Percentiles rank a stretch among this genome's conserved stretches.
Conservation (phyloP, 2,113 vertebrate genomes). For the Salvelinus namaycush region DNA sequence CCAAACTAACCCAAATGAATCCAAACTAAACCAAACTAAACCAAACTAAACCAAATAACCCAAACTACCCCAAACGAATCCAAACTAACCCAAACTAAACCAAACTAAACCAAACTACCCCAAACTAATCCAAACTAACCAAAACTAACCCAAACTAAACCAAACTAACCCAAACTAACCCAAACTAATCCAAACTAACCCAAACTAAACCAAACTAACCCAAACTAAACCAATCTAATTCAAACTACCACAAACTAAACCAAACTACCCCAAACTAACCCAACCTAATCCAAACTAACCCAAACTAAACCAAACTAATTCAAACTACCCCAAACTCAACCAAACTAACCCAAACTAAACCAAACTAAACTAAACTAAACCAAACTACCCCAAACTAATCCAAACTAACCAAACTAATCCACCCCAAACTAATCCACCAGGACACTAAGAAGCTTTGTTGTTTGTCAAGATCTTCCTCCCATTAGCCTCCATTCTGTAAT, state of each 20-base stretch:
- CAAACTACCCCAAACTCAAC: neutral
- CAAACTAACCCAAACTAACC: too few relatives aligned
- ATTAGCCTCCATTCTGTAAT: slow-evolving; percentile 37
- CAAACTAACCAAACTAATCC: neutral
- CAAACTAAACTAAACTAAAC: neutral
- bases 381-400: neutral
- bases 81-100: too few relatives aligned
- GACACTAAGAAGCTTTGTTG: slow-evolving; percentile 20
- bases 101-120: too few relatives aligned
- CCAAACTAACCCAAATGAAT: too few relatives aligned
- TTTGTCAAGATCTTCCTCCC: neutral
- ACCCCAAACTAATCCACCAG: neutral
- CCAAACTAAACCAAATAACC: too few relatives aligned
- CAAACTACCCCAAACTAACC: neutral
- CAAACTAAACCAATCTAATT: neutral
- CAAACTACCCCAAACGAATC: too few relatives aligned
- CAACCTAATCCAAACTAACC: neutral
- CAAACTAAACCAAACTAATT: neutral
- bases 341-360: too few relatives aligned
- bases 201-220: neutral
- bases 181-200: too few relatives aligned
- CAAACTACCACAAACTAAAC: too few relatives aligned
- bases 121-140: too few relatives aligned
- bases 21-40: too few relatives aligned
- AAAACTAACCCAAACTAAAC: neutral